Evolutionary conservation across 2,113 vertebrate genomes (phyloP), one percentile per base, ranked within the genome.

Genomic region (Centrocercus urophasianus): DNA sequence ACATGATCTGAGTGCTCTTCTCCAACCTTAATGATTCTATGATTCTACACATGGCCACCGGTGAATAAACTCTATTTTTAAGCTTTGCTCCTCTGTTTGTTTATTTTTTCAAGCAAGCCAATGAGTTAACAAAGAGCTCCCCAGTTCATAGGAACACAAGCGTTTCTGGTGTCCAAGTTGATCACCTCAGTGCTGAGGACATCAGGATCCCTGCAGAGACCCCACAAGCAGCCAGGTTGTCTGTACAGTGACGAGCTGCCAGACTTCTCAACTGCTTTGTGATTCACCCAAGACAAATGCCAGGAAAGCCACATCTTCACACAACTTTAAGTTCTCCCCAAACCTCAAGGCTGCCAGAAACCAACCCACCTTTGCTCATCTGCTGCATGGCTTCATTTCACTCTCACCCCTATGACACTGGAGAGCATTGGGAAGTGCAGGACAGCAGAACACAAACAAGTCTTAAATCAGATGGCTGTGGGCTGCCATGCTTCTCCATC

Each of bases 331-430:
- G 30, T 54, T 65, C 56, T 32, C 47, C 43, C 11, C n/a, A 47
- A 66, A 60, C 38, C 38, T 9, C 63, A 54, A 38, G 36, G n/a
- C 48, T 34, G 38, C 48, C 48, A 86, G 48, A 70, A 86, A 60
- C 19, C 50, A 65, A 30, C 21, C 42, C 36, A 32, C 36, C n/a
- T 18, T 1, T 4, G 3, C 6, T 5, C 28, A 24, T 2, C 0
- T 7, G 20, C 25, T 3, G 24, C 18, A 11, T 0, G 1, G 57
- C 8, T 40, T 65, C 38, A n/a, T 60, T 71, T 38, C 42, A 56
- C 38, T 15, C 79, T 60, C 38, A 88, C 4, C 36, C 15, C 54
- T 64, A 15, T 19, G 47, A 1, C 18, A 22, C 30, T 70, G 7
- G 27, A 66, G 71, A 66, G 34, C 34, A 19, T 8, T 2, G 0